Evolutionary conservation across 2,888 invertebrate species (phyloP).

Genomic region (Ametastegia equiseti): DNA sequence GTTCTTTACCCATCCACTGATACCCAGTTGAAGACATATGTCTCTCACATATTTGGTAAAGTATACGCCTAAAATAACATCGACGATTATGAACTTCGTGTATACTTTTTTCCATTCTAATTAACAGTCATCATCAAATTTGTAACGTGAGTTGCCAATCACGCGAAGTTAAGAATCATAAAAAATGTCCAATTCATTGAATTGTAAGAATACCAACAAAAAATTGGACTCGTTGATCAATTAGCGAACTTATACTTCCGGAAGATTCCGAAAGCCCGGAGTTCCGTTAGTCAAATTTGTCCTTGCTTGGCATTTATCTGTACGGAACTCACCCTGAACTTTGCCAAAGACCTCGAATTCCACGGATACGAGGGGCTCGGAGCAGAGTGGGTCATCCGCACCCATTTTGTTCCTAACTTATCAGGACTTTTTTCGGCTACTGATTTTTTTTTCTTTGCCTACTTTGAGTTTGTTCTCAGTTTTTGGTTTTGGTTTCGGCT

Average conservation of each 20-base stretch:
- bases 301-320: conserved; percentile 34
- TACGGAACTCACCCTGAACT: conserved; percentile 86
- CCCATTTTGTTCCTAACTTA: conserved; percentile 75
- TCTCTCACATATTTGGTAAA: conserved; percentile 94
- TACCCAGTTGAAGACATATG: conserved; percentile 83
- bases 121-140: not conserved
- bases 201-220: not conserved
- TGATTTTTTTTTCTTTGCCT: conserved; percentile 12
- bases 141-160: not conserved
- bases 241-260: not conserved
- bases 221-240: not conserved
- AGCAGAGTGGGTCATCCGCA: conserved; percentile 76
- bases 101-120: not conserved
- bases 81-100: not conserved
- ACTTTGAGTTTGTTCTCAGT: conserved; percentile 55
- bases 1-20: conserved; percentile 96
- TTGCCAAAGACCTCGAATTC: conserved; percentile 95
- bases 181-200: not conserved
- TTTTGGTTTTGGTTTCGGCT: conserved; percentile 40
- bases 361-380: conserved; percentile 84
- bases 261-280: not conserved
- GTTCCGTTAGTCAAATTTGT: conserved; percentile 30
- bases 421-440: conserved; percentile 21
- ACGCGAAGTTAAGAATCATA: not conserved
- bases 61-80: conserved; percentile 84